phyloP scores from a whole-genome alignment of 2,113 vertebrate species.

The Lepisosteus oculatus region DNA sequence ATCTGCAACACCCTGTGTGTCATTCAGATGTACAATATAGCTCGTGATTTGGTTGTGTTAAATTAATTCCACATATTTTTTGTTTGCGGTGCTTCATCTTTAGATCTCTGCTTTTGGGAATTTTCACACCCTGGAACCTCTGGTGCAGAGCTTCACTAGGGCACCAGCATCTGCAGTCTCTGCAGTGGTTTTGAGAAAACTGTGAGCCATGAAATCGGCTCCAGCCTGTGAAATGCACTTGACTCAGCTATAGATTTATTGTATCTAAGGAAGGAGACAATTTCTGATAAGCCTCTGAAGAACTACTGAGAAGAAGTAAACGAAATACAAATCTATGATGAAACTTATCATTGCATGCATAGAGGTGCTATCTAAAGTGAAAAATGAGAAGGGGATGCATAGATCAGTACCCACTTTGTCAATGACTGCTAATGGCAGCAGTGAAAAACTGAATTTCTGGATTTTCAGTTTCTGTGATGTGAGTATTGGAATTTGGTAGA shows the following conservation, averaged over 20 bases:
- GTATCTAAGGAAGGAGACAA: background rate
- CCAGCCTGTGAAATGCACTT: background rate
- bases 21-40: too few species aligned
- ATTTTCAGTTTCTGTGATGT: too few species aligned
- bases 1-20: too few species aligned
- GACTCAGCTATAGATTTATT: background rate
- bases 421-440: background rate
- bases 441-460: background rate
- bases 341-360: conserved; percentile 1
- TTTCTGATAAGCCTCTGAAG: background rate
- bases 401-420: background rate
- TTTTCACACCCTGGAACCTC: background rate
- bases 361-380: too few species aligned
- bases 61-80: too few species aligned
- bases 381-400: background rate
- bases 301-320: background rate
- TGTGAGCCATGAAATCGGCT: background rate
- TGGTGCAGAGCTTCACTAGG: background rate
- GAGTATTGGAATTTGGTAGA: too few species aligned
- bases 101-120: background rate
- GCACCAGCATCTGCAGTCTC: background rate
- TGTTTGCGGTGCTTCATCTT: background rate
- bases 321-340: background rate
- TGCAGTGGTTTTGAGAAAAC: conserved; percentile 6
- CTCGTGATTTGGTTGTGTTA: too few species aligned